Percentiles rank a stretch among this genome's conserved stretches.
phyloP scores from a whole-genome alignment of 2,888 invertebrate species.

The Lasioglossum figueresi region DNA sequence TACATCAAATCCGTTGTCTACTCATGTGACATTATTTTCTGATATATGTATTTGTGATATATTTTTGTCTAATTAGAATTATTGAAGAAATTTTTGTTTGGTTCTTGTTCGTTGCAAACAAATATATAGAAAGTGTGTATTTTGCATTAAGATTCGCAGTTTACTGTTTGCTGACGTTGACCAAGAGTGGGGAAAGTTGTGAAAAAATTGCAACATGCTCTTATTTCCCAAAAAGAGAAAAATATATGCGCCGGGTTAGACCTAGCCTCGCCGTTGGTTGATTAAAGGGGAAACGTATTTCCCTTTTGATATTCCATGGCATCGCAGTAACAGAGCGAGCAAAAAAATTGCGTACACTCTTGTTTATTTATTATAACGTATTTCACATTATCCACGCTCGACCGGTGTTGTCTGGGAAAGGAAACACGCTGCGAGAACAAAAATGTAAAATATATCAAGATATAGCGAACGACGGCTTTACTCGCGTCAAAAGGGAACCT shows the following conservation, averaged over 20 bases:
- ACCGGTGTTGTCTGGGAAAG: background rate
- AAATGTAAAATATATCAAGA: conserved; percentile 21
- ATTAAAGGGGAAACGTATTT: background rate
- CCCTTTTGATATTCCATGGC: background rate
- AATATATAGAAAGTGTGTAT: no score
- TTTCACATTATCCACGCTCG: background rate
- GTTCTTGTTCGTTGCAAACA: no score
- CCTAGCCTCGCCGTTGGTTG: background rate
- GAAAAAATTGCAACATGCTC: background rate
- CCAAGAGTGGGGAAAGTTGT: background rate
- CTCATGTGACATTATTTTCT: no score
- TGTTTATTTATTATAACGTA: background rate
- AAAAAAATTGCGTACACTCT: background rate
- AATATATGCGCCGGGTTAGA: background rate
- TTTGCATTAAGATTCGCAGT: no score
- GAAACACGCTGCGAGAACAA: background rate
- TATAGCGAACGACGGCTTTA: background rate
- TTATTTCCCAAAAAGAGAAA: background rate
- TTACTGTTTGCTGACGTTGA: no score
- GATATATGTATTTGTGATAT: no score
- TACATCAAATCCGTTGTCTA: no score
- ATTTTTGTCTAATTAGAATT: no score
- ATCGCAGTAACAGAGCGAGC: background rate
- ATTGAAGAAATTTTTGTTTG: no score
- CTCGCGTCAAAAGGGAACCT: conserved; percentile 22